Conservation (phyloP, 2,888 invertebrate genomes). For the Cryptocheilus praepositus region DNA sequence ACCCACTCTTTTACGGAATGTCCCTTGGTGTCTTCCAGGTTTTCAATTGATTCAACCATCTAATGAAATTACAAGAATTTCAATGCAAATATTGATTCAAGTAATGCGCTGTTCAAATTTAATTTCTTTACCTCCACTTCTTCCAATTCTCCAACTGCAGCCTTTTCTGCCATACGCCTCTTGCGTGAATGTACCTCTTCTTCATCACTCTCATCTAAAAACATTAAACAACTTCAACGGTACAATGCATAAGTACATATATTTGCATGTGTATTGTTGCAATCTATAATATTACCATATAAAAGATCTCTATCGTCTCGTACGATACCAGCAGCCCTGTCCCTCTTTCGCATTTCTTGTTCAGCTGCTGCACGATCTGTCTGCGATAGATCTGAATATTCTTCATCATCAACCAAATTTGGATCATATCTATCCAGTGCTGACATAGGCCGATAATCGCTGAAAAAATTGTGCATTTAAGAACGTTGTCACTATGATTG, state of each 20-base stretch:
- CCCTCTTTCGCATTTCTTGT: slow-evolving; percentile 88
- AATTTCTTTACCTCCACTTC: slow-evolving; percentile 79
- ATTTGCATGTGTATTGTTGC: slow-evolving; percentile 11
- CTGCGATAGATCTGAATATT: slow-evolving; percentile 91
- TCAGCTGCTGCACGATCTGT: slow-evolving; percentile 94
- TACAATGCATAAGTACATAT: not conserved
- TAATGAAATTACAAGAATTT: slow-evolving; percentile 50
- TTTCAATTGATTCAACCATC: slow-evolving; percentile 97
- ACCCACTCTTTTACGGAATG: slow-evolving; percentile 97
- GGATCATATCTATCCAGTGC: slow-evolving; percentile 95
- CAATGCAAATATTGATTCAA: too few relatives aligned
- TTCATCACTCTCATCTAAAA: slow-evolving; percentile 86
- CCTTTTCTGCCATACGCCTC: slow-evolving; percentile 89
- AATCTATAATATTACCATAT: slow-evolving; percentile 80
- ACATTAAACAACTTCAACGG: slow-evolving; percentile 21
- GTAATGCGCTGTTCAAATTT: too few relatives aligned
- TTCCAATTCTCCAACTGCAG: slow-evolving; percentile 87
- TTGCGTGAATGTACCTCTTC: slow-evolving; percentile 82
- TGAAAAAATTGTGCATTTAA: too few relatives aligned
- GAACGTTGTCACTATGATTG: too few relatives aligned
- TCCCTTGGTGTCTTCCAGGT: slow-evolving; percentile 98
- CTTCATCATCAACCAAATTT: slow-evolving; percentile 88
- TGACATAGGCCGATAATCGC: slow-evolving; percentile 97
- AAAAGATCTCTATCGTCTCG: slow-evolving; percentile 90
- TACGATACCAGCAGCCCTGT: slow-evolving; percentile 85